Percentiles rank a stretch among this genome's conserved stretches.
Evolutionary conservation across 2,797 vertebrate species (phyloP).

Genomic region (Novumbra hubbsi): DNA sequence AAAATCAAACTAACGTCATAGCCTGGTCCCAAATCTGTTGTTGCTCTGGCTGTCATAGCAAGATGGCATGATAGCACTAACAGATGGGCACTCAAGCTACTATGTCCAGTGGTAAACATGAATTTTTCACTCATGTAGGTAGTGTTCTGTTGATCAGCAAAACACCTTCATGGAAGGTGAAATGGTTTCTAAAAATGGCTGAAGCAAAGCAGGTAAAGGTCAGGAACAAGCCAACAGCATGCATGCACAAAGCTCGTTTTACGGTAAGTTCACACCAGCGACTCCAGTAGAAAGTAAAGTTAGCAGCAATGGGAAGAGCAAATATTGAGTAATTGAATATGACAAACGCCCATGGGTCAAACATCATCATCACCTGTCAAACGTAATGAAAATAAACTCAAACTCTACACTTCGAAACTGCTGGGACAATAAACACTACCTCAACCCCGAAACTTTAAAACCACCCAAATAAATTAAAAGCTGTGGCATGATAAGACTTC

Average conservation of each 20-base stretch:
- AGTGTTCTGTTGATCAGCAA: slow-evolving; percentile 63
- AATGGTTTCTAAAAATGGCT: slow-evolving; percentile 62
- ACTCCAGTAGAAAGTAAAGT: background rate
- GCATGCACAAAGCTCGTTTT: slow-evolving; percentile 14
- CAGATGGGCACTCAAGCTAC: slow-evolving; percentile 13
- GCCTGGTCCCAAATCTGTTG: background rate
- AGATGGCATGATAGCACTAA: background rate
- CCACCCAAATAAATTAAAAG: background rate
- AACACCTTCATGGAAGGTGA: slow-evolving; percentile 89
- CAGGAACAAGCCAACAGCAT: slow-evolving; percentile 29
- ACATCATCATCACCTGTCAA: slow-evolving; percentile 14
- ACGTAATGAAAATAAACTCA: background rate
- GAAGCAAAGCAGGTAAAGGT: slow-evolving; percentile 34
- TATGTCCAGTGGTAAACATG: slow-evolving; percentile 56
- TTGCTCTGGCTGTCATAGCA: background rate
- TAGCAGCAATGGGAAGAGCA: slow-evolving; percentile 1
- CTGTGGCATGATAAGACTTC: background rate
- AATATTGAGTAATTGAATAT: background rate
- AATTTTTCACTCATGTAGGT: slow-evolving; percentile 54
- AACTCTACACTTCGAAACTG: background rate
- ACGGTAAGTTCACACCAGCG: background rate
- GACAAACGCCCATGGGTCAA: background rate
- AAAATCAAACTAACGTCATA: slow-evolving; percentile 17
- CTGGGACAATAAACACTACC: background rate
- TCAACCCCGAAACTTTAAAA: background rate